phyloP scores from a whole-genome alignment of 1,140 invertebrate species.

The Mactra quadrangularis region DNA sequence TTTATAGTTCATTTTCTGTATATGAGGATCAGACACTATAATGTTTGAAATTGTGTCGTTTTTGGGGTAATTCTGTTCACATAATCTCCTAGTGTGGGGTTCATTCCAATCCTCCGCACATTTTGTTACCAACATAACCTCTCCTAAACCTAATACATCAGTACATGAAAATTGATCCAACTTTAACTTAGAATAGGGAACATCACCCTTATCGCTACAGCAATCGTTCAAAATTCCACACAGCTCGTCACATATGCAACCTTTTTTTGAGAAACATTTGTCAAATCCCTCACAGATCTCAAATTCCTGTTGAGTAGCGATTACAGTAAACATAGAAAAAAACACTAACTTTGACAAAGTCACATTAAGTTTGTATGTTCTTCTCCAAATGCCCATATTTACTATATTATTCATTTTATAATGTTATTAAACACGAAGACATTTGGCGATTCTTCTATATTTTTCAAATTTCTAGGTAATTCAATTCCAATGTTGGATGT shows the following conservation, averaged over 20 bases:
- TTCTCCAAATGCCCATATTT: too few relatives aligned
- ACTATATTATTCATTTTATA: too few relatives aligned
- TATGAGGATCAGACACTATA: neutral
- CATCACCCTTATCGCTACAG: neutral
- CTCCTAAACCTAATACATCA: neutral
- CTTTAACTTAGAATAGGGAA: neutral
- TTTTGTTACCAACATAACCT: neutral
- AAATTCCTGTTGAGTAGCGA: too few relatives aligned
- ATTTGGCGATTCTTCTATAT: too few relatives aligned
- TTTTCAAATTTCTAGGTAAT: too few relatives aligned
- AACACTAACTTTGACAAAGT: too few relatives aligned
- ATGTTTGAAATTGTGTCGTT: neutral
- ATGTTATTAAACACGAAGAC: too few relatives aligned
- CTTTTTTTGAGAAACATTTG: neutral
- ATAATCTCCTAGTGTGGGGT: neutral
- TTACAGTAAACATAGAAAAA: too few relatives aligned
- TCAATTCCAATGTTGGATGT: too few relatives aligned
- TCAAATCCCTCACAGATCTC: too few relatives aligned
- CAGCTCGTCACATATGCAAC: constrained; percentile 3
- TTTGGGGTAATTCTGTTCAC: neutral
- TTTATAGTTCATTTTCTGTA: neutral
- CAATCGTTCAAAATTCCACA: constrained; percentile 6
- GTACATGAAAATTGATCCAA: neutral
- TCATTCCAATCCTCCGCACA: constrained; percentile 1
- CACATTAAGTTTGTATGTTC: too few relatives aligned